These are phyloP conservation scores for Glaucomys volans DNA, from an alignment of 2,113 vertebrate species.

Conservation along the genomic window DNA sequence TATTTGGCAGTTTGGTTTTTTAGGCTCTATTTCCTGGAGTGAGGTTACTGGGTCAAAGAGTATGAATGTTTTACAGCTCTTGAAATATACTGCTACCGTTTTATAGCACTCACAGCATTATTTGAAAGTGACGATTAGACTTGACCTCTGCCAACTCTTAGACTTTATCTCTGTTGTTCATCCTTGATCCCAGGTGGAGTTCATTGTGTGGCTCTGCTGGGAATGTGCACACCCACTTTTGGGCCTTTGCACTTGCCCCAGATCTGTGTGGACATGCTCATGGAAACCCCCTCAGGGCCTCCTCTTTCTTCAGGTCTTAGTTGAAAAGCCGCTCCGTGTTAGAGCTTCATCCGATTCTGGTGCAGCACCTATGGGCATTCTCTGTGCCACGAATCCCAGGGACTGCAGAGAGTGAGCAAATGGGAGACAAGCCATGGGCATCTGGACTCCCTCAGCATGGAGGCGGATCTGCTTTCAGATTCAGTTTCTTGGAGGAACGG, in stretches of 20 bases:
- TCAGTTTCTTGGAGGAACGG: not conserved
- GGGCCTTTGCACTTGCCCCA: no score
- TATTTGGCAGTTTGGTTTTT: not conserved
- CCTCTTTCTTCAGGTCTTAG: not conserved
- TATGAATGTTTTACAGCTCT: not conserved
- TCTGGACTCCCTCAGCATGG: not conserved
- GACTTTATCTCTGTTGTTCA: not conserved
- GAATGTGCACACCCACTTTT: not conserved
- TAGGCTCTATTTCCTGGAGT: constrained; percentile 47
- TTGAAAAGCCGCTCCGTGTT: not conserved
- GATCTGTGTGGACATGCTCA: not conserved
- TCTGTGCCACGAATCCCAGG: not conserved
- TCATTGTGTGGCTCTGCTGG: not conserved
- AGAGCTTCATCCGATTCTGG: not conserved
- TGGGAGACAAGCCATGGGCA: not conserved
- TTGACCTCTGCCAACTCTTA: not conserved
- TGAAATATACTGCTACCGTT: not conserved
- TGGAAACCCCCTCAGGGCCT: not conserved
- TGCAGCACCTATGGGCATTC: not conserved
- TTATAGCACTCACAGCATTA: not conserved
- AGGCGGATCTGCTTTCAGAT: not conserved
- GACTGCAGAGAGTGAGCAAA: not conserved
- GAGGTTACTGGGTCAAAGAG: constrained; percentile 1
- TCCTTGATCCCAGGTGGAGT: not conserved
- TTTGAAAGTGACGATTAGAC: not conserved